Percentiles rank a stretch among this genome's conserved stretches.
Conservation (phyloP, 1,140 invertebrate species). For the Leptoteleia sp. region DNA sequence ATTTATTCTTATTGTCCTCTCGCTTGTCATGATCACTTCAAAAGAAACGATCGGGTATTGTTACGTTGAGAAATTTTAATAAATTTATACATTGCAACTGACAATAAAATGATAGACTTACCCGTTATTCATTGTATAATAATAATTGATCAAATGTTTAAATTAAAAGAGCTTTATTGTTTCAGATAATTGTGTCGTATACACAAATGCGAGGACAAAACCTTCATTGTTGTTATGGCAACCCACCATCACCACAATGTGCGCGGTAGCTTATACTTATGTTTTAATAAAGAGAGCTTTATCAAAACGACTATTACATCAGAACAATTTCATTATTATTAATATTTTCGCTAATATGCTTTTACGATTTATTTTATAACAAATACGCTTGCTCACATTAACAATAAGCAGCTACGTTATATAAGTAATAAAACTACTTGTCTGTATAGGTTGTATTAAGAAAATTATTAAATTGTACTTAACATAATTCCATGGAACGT, state of each 20-base stretch:
- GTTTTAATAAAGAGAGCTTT: background rate
- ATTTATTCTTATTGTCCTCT: constrained; percentile 28
- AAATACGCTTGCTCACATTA: too few relatives aligned
- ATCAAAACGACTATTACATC: too few relatives aligned
- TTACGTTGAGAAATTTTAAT: background rate
- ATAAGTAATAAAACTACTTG: too few relatives aligned
- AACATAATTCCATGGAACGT: too few relatives aligned
- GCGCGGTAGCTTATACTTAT: background rate
- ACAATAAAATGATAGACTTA: constrained; percentile 22
- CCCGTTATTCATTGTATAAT: constrained; percentile 31
- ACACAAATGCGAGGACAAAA: background rate
- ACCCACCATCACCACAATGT: constrained; percentile 18
- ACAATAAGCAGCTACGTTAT: too few relatives aligned
- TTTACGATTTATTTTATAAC: too few relatives aligned
- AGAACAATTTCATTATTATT: too few relatives aligned
- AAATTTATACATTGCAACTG: background rate
- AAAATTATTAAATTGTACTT: too few relatives aligned
- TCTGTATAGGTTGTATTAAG: too few relatives aligned
- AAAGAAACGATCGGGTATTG: constrained; percentile 16
- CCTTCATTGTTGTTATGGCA: constrained; percentile 18
- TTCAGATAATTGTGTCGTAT: constrained; percentile 6
- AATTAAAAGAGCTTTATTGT: background rate
- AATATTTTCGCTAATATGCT: too few relatives aligned
- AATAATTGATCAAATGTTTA: constrained; percentile 12
- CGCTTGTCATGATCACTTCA: constrained; percentile 30